phyloP scores from a whole-genome alignment of 1,140 invertebrate species.

The Aphaenogaster rudis region DNA sequence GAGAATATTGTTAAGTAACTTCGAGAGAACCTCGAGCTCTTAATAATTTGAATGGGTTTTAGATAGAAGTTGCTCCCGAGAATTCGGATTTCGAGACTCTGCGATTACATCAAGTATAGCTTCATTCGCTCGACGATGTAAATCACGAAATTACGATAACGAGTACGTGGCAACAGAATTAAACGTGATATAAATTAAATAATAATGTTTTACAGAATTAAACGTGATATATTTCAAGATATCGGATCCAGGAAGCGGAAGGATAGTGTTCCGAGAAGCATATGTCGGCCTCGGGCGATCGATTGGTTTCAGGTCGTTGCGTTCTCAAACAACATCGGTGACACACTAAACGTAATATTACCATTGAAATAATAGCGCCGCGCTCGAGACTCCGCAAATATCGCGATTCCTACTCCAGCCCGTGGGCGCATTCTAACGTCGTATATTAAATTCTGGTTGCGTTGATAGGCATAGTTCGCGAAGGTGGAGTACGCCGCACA shows the following conservation, averaged over 20 bases:
- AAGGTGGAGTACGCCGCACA: conserved; percentile 33
- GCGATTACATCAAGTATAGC: background rate
- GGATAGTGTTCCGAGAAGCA: background rate
- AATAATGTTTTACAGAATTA: background rate
- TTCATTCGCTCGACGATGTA: background rate
- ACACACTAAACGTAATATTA: conserved; percentile 31
- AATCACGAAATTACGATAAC: conserved; percentile 16
- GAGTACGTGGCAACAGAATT: conserved; percentile 4
- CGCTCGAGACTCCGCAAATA: conserved; percentile 44
- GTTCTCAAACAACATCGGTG: conserved; percentile 12
- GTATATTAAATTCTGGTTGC: conserved; percentile 30
- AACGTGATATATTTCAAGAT: conserved; percentile 14
- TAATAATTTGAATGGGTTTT: conserved; percentile 19
- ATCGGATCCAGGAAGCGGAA: background rate
- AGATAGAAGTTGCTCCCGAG: background rate
- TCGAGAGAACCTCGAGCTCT: background rate
- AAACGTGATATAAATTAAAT: background rate
- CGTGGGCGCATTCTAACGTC: conserved; percentile 11
- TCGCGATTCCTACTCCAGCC: conserved; percentile 29
- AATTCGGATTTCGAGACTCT: background rate
- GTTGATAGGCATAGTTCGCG: conserved; percentile 58
- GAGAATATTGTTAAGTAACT: conserved; percentile 25
- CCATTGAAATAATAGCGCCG: conserved; percentile 2
- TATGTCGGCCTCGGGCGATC: background rate
- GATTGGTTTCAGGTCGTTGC: conserved; percentile 12